Percentiles rank a stretch among this genome's conserved stretches.
Conservation (phyloP, 2,888 invertebrate genomes). For the Mesoligia furuncula region DNA sequence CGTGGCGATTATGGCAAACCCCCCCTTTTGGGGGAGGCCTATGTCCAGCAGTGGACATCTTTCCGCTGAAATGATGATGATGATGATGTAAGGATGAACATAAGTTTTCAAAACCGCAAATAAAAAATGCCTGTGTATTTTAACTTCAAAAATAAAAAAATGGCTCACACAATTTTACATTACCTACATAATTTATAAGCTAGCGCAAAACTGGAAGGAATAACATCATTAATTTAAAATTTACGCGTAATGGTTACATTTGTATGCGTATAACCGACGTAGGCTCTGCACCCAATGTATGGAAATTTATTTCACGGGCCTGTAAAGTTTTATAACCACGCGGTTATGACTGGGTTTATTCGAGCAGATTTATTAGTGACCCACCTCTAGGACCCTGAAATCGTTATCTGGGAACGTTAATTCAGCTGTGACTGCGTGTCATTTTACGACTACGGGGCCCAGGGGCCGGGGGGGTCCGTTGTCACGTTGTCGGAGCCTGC, state of each 20-base stretch:
- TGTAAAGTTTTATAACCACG: slow-evolving; percentile 78
- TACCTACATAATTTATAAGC: slow-evolving; percentile 61
- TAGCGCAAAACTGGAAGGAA: slow-evolving; percentile 63
- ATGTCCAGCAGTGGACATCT: too few relatives aligned
- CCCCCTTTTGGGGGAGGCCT: too few relatives aligned
- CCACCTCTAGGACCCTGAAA: slow-evolving; percentile 74
- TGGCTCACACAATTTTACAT: slow-evolving; percentile 22
- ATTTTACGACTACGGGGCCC: slow-evolving; percentile 73
- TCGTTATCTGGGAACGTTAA: slow-evolving; percentile 81
- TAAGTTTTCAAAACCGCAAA: not conserved
- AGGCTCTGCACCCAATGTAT: slow-evolving; percentile 68
- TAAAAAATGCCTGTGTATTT: slow-evolving; percentile 1
- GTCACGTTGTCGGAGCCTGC: slow-evolving; percentile 49
- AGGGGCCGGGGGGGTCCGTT: slow-evolving; percentile 32
- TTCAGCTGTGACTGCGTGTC: slow-evolving; percentile 78
- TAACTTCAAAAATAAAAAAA: slow-evolving; percentile 3
- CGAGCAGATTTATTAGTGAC: slow-evolving; percentile 80
- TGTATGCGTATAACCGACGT: slow-evolving; percentile 59
- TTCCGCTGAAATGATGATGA: too few relatives aligned
- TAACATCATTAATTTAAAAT: slow-evolving; percentile 77
- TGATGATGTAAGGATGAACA: not conserved
- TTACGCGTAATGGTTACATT: slow-evolving; percentile 68
- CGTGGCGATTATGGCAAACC: too few relatives aligned
- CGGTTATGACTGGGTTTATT: slow-evolving; percentile 76
- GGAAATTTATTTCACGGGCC: slow-evolving; percentile 77